These are phyloP conservation scores for Doryteuthis pealeii DNA, from an alignment of 1,140 invertebrate genomes.

Conservation along the genomic window DNA sequence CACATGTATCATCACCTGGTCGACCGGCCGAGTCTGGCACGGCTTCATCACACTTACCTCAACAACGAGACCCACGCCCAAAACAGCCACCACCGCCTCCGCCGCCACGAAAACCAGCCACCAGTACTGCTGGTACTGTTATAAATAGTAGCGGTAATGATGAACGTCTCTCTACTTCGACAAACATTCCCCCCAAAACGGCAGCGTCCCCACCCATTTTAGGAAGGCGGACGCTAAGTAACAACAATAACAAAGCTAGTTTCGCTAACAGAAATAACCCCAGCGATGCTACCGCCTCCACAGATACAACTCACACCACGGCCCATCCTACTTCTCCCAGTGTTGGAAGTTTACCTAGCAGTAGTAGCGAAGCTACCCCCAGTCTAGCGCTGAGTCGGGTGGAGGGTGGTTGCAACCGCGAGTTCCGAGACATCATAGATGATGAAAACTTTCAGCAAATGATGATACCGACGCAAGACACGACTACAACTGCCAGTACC, in stretches of 20 bases:
- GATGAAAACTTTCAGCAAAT: slow-evolving; percentile 26
- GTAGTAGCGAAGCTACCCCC: not conserved
- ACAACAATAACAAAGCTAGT: not conserved
- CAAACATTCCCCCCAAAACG: not conserved
- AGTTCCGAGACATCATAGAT: slow-evolving; percentile 20
- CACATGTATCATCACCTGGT: too few relatives aligned
- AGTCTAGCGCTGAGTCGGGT: not conserved
- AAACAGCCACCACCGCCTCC: not conserved
- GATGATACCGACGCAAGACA: slow-evolving; percentile 21
- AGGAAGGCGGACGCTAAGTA: not conserved
- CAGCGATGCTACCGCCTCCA: not conserved
- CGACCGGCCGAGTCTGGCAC: too few relatives aligned
- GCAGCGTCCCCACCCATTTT: not conserved
- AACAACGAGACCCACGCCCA: not conserved
- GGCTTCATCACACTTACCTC: too few relatives aligned
- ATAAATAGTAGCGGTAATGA: not conserved
- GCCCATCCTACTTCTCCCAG: too few relatives aligned
- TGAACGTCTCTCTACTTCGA: not conserved
- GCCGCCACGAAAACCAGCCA: not conserved
- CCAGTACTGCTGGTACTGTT: not conserved
- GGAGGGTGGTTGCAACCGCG: slow-evolving; percentile 25
- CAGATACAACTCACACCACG: too few relatives aligned
- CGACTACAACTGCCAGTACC: slow-evolving; percentile 18
- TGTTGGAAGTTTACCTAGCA: not conserved
- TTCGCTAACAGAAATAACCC: not conserved